These are phyloP conservation scores for Sphaeramia orbicularis DNA, from an alignment of 2,797 vertebrate genomes.

Conservation along the genomic window DNA sequence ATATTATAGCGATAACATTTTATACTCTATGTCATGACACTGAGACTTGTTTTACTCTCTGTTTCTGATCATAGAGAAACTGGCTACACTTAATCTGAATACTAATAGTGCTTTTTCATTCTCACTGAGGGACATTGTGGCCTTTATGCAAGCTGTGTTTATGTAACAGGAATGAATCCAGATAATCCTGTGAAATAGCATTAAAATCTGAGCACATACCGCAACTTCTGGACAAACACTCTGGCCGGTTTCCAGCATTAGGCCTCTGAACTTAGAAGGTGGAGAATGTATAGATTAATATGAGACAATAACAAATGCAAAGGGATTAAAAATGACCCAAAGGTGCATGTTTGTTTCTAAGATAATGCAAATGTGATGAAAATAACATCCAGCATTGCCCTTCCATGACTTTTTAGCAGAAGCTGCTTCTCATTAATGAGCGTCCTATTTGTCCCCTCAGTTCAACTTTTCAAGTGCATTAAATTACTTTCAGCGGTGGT, in stretches of 20 bases:
- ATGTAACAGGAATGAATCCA: conserved; percentile 60
- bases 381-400: not conserved
- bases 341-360: not conserved
- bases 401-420: not conserved
- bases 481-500: too few species aligned
- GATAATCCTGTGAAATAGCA: conserved; percentile 65
- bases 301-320: not conserved
- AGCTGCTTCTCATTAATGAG: not conserved
- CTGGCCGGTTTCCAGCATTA: conserved; percentile 11
- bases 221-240: conserved; percentile 17
- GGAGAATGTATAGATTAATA: not conserved
- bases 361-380: not conserved
- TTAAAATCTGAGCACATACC: conserved; percentile 36
- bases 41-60: conserved; percentile 11
- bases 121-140: conserved; percentile 33
- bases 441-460: not conserved
- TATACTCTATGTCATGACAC: conserved; percentile 3
- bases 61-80: conserved; percentile 4
- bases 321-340: not conserved
- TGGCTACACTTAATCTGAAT: conserved; percentile 25
- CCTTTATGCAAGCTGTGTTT: conserved; percentile 59
- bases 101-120: conserved; percentile 39
- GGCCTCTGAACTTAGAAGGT: not conserved
- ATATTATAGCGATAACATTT: conserved; percentile 3
- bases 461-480: too few species aligned